phyloP scores from a whole-genome alignment of 2,113 vertebrate genomes.

The Seriola quinqueradiata region DNA sequence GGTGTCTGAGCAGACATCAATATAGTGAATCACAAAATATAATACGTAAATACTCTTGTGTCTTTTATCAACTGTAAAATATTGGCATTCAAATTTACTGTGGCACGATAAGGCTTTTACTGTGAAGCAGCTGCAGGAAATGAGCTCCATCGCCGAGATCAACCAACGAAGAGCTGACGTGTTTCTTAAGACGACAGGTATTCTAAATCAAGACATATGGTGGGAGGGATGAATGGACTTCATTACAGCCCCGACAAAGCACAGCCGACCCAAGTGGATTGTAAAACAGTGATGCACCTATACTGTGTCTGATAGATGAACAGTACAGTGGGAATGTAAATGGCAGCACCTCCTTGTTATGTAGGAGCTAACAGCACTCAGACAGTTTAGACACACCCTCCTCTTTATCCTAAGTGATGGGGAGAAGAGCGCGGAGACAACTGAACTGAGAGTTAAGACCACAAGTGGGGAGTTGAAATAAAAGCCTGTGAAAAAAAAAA shows the following conservation, averaged over 20 bases:
- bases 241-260: constrained; percentile 12
- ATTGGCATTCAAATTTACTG: no score
- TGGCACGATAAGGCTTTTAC: not conserved
- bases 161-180: not conserved
- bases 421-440: not conserved
- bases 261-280: not conserved
- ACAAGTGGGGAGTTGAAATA: not conserved
- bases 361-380: not conserved
- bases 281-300: not conserved
- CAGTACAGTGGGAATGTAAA: not conserved
- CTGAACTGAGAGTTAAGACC: not conserved
- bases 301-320: not conserved
- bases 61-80: no score
- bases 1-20: no score
- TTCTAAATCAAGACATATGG: not conserved
- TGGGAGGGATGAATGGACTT: not conserved
- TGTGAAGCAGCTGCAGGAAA: not conserved
- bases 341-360: constrained; percentile 13
- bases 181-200: not conserved
- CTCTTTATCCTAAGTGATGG: not conserved
- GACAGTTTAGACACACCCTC: constrained; percentile 17
- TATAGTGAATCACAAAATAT: no score
- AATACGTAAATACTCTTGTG: no score
- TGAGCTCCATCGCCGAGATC: not conserved
- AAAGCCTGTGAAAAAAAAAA: not conserved